phyloP scores from a whole-genome alignment of 2,113 vertebrate species.

The Heterochromis multidens region DNA sequence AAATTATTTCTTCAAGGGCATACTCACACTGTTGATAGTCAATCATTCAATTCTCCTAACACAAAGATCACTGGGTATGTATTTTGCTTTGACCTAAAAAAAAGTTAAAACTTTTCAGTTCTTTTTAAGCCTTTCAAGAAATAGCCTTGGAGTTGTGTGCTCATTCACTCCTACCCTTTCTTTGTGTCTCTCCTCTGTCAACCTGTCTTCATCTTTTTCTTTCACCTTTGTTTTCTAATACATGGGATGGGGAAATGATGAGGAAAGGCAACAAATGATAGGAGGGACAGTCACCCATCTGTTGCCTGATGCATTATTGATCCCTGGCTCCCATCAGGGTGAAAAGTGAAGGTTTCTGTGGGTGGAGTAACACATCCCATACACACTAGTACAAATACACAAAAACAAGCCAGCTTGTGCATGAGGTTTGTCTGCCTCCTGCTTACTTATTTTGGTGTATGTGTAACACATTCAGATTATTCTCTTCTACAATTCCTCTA shows the following conservation, averaged over 20 bases:
- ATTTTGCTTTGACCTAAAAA: neutral
- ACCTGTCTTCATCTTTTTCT: conserved; percentile 10
- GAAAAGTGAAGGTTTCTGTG: conserved; percentile 51
- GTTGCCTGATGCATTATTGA: conserved; percentile 74
- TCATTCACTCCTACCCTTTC: neutral
- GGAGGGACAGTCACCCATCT: conserved; percentile 60
- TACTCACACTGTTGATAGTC: neutral
- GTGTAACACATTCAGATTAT: neutral
- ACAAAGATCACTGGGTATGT: neutral
- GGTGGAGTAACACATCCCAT: neutral
- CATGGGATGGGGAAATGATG: conserved; percentile 39
- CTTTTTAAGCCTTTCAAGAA: neutral
- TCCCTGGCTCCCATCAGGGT: conserved; percentile 46
- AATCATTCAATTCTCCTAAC: neutral
- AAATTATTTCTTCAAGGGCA: neutral
- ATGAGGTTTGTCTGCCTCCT: neutral
- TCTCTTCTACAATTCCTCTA: neutral
- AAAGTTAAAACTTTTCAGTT: neutral
- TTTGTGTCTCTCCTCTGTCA: conserved; percentile 15
- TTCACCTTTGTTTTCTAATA: conserved; percentile 57
- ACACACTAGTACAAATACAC: neutral
- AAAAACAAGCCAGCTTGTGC: neutral
- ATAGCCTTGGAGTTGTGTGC: neutral
- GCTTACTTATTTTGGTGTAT: neutral
- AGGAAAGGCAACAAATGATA: conserved; percentile 61